Percentiles rank a stretch among this genome's conserved stretches.
phyloP scores from a whole-genome alignment of 2,113 vertebrate genomes.

The Lepisosteus oculatus region DNA sequence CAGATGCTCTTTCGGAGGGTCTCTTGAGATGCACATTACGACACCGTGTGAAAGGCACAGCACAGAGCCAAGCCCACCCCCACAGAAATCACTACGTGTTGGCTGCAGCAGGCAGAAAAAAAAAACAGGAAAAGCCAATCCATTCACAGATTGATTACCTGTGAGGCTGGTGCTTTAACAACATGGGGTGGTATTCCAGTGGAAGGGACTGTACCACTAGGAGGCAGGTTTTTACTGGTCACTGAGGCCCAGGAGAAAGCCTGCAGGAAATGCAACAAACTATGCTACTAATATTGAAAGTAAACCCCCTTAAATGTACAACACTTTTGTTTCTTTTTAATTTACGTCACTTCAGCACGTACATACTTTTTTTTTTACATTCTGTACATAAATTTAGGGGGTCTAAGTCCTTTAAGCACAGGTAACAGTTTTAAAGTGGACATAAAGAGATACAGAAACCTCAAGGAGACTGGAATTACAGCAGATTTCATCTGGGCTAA shows the following conservation, averaged over 20 bases:
- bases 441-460: no score
- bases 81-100: neutral
- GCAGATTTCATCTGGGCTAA: no score
- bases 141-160: constrained; percentile 83
- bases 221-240: constrained; percentile 99
- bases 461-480: no score
- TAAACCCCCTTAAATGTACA: constrained; percentile 45
- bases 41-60: neutral
- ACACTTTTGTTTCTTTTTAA: no score
- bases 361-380: no score
- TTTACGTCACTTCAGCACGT: no score
- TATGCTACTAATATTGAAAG: constrained; percentile 72
- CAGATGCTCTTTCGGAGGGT: no score
- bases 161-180: constrained; percentile 94
- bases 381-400: no score
- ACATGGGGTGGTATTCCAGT: constrained; percentile 92
- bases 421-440: no score
- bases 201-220: constrained; percentile 86
- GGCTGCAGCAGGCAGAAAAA: neutral
- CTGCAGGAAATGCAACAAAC: constrained; percentile 82
- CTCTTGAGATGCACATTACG: neutral
- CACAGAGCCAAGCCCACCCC: no score
- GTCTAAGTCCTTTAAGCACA: no score
- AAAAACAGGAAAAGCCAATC: constrained; percentile 22
- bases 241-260: constrained; percentile 97